A percentile compares a stretch with the other conserved stretches of the same genome.
These are phyloP conservation scores for Argyra leucocephala DNA, from an alignment of 2,888 invertebrate genomes.

Conservation along the genomic window DNA sequence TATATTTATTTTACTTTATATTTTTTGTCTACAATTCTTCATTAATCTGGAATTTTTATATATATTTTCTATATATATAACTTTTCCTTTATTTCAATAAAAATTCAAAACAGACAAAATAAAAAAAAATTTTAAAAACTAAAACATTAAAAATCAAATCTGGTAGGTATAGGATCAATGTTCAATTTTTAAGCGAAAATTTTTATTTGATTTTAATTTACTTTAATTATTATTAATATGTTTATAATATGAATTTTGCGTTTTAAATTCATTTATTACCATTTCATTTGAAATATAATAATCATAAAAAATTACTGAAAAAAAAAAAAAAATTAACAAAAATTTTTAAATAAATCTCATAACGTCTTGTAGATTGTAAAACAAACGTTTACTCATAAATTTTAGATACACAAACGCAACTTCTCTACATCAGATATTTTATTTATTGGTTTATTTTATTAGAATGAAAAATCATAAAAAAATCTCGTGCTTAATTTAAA, in stretches of 20 bases:
- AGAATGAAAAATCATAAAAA: background rate
- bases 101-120: too few relatives aligned
- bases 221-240: slow-evolving; percentile 1
- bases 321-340: background rate
- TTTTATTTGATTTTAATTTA: slow-evolving; percentile 6
- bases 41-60: too few relatives aligned
- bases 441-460: background rate
- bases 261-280: background rate
- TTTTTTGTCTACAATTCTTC: too few relatives aligned
- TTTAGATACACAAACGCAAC: background rate
- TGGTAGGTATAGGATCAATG: background rate
- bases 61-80: too few relatives aligned
- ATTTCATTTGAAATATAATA: slow-evolving; percentile 4
- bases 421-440: background rate
- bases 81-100: too few relatives aligned
- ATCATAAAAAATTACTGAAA: slow-evolving; percentile 1
- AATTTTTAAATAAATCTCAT: background rate
- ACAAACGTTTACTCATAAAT: background rate
- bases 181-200: background rate
- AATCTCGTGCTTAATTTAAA: too few relatives aligned
- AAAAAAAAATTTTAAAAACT: too few relatives aligned
- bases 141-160: background rate
- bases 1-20: too few relatives aligned
- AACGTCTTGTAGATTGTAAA: background rate
- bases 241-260: slow-evolving; percentile 3